Evolutionary conservation across 2,113 vertebrate species (phyloP), one percentile per base, ranked within the genome.

Genomic region (Phycodurus eques): DNA sequence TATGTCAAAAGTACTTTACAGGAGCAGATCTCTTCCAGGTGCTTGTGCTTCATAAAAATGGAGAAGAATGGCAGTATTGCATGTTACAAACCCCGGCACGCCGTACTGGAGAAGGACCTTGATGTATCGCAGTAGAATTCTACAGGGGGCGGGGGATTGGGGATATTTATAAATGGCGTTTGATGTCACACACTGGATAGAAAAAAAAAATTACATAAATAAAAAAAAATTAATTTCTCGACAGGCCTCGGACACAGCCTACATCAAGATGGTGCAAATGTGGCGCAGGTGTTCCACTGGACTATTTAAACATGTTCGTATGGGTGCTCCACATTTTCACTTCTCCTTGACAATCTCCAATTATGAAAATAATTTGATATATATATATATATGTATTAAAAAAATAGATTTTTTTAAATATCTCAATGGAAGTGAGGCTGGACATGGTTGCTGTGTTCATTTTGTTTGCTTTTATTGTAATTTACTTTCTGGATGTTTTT

Each of bases 171-270:
- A 77, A 76, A 83, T 76, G 87, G 81, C 78, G 79, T 64, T 83
- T 78, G 81, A 88, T 81, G 43, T 76, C 75, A 91, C 85, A 93
- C 92, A 93, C 92, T 93, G 93, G 92, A 93, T 83, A 75, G 27
- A 27, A 27, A 27, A 27, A 27, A 68, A 83, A 88, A 77, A 68
- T 74, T 60, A 1, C 27, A 27, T 27, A 27, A 27, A 27, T 27
- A 27, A 27, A 39, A 6, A 39, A 39, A 39, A 39, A 39, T 1
- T 83, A 83, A 75, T 76, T 59, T 67, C 2, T 46, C 77, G 80
- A 76, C 73, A 27, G 84, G 77, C 78, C 73, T 73, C 72, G 78
- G 88, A 92, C 87, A 63, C 77, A 89, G 71, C 91, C 90, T 85
- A 86, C 78, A 5, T 92, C 79, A 90, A 76, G 89, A 92, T 88